A percentile compares a stretch with the other conserved stretches of the same genome.
These are phyloP conservation scores for Apistogramma diplotaenia DNA, from an alignment of 2,113 vertebrate genomes.

Conservation along the genomic window DNA sequence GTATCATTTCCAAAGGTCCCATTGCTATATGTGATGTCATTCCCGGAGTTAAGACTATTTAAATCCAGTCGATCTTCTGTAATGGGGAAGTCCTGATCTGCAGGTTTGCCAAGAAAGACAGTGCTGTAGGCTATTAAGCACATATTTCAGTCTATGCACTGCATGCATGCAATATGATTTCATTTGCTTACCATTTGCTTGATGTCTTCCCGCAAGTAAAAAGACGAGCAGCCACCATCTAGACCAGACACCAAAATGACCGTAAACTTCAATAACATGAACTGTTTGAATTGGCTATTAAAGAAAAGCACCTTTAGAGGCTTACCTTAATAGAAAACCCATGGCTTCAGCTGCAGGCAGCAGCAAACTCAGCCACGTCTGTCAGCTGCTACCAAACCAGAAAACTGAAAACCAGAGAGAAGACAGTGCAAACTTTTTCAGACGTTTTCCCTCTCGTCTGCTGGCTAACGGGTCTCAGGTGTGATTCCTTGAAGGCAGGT, in stretches of 20 bases:
- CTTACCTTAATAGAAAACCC: background rate
- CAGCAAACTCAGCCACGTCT: background rate
- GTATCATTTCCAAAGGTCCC: background rate
- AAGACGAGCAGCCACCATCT: constrained; percentile 27
- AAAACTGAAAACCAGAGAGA: background rate
- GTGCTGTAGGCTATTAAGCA: background rate
- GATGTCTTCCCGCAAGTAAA: background rate
- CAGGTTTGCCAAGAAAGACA: background rate
- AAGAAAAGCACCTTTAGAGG: background rate
- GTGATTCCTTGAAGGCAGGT: background rate
- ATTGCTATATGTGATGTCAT: background rate
- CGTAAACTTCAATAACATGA: background rate
- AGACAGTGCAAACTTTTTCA: background rate
- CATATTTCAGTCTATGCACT: background rate
- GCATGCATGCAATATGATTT: background rate
- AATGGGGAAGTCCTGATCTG: background rate
- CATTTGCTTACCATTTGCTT: constrained; percentile 1
- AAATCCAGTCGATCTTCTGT: background rate
- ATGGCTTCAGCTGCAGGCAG: background rate
- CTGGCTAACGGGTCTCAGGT: constrained; percentile 2
- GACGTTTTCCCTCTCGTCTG: rapidly evolving
- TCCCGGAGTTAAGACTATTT: background rate
- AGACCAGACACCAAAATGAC: background rate
- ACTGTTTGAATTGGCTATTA: background rate
- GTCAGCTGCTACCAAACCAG: background rate